Evolutionary conservation across 2,888 invertebrate genomes (phyloP), one percentile per base, ranked within the genome.

Genomic region (Drosophila mercatorum): DNA sequence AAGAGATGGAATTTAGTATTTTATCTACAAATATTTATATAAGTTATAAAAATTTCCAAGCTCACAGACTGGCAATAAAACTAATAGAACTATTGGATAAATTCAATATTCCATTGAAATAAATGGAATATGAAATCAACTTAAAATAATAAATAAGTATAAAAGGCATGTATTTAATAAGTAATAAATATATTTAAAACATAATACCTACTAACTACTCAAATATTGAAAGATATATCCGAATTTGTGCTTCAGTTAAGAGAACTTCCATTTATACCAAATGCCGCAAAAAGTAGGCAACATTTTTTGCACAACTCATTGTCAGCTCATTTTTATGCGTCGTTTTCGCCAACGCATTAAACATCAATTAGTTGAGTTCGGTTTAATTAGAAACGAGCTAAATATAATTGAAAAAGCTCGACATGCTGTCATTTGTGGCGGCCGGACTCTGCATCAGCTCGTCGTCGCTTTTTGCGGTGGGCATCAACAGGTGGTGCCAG

Each of bases 331-430:
- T 59, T 73, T 52, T 41, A 31, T 56, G 4, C 26, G 26, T 12
- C 31, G 36, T n/a, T 40, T 38, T 17, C 12, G 44, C 38, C 52
- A 22, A 53, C 38, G 63, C 67, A 55, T 58, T 47, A 71, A 71
- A 65, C 64, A 59, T 72, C 71, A 75, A 83, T 78, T 75, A 65
- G 55, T 38, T 44, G 51, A 65, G 65, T 60, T 69, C 49, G 52
- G 75, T 66, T 77, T 87, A 83, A 83, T 79, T 79, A 72, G 77
- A 76, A 68, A 63, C 65, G 61, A 59, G 72, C 75, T 22, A 58
- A 69, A 66, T 63, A 69, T 85, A 83, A 83, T 83, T 83, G 86
- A 75, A 82, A 79, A 72, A 66, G 70, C 77, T 65, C 41, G 64
- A 65, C 62, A 61, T 57, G 60, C 57, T 65, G 68, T 61, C 65